Evolutionary conservation across 1,140 invertebrate genomes (phyloP), one percentile per base, ranked within the genome.

Genomic region (Brachionus calyciflorus): DNA sequence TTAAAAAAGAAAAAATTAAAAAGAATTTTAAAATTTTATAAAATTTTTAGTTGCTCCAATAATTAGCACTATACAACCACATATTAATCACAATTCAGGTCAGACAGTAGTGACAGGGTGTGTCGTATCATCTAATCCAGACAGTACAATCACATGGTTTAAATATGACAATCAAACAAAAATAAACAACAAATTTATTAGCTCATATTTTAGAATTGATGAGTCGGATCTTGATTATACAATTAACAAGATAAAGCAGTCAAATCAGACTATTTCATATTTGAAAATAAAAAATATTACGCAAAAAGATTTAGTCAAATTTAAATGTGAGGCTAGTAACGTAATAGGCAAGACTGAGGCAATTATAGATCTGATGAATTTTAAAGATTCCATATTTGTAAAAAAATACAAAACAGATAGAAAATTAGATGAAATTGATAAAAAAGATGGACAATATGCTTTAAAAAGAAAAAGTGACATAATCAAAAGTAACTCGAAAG

Each of bases 201-300:
- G n/a, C n/a, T 21, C 19, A 51, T 28, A 73, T 30, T 49, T 33
- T 24, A 26, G 44, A 7, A 51, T 73, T 1, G 69, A 49, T 4
- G 44, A 49, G 21, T 3, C 17, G 1, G 69, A 73, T 17, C 24
- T 37, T 6, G 51, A 73, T 6, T 51, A 37, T 51, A 28, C 21
- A 17, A 51, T 28, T 26, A 49, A 73, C 14, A 55, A 24, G 17
- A 73, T 51, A n/a, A 73, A 55, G 19, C 46, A 73, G 10, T 33
- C 28, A 3, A 73, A 73, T 73, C 69, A 73, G 10, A 48, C 69
- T 3, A 73, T 73, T 24, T 51, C 48, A 9, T 73, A 73, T 30
- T 51, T 73, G 12, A 73, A 73, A 33, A 51, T 73, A 12, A 30
- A 48, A 51, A 55, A 73, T 73, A 21, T 51, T 49, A 41, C n/a